Conservation (phyloP, 2,888 invertebrate species). For the Rhingia campestris region DNA sequence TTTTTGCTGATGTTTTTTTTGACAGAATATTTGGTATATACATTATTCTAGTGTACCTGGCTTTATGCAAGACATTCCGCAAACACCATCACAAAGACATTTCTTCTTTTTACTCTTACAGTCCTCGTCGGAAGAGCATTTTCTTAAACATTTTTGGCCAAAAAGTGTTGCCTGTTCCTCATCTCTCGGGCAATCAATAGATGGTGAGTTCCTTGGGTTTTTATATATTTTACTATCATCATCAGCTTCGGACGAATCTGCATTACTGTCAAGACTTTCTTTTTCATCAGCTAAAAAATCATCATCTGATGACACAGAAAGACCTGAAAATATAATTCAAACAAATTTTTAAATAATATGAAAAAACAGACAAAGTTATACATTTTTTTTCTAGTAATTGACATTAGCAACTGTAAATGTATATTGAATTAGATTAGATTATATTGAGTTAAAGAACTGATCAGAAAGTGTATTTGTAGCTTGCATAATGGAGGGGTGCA, state of each 20-base stretch:
- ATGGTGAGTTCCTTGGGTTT: constrained; percentile 94
- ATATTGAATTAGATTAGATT: too few species aligned
- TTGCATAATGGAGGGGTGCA: too few species aligned
- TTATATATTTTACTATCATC: constrained; percentile 93
- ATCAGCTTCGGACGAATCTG: constrained; percentile 86
- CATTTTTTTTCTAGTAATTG: neutral
- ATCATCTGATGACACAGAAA: constrained; percentile 72
- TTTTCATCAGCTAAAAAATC: constrained; percentile 83
- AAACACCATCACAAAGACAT: constrained; percentile 97
- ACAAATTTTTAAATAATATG: neutral
- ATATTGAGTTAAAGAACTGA: too few species aligned
- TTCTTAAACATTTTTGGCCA: constrained; percentile 94
- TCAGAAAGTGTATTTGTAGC: too few species aligned
- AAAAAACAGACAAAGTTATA: neutral
- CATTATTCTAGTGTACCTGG: too few species aligned
- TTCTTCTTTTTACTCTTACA: constrained; percentile 98
- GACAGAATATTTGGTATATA: too few species aligned
- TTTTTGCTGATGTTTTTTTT: too few species aligned
- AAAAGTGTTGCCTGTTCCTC: constrained; percentile 92
- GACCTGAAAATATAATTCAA: constrained; percentile 58
- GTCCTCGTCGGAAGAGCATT: constrained; percentile 96
- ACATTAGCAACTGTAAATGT: neutral
- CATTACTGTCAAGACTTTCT: constrained; percentile 84
- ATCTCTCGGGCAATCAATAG: constrained; percentile 92
- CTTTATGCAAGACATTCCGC: constrained; percentile 98